Base-by-base conservation (phyloP, 2,888 invertebrate species). In the Caenorhabditis sp. region DNA sequence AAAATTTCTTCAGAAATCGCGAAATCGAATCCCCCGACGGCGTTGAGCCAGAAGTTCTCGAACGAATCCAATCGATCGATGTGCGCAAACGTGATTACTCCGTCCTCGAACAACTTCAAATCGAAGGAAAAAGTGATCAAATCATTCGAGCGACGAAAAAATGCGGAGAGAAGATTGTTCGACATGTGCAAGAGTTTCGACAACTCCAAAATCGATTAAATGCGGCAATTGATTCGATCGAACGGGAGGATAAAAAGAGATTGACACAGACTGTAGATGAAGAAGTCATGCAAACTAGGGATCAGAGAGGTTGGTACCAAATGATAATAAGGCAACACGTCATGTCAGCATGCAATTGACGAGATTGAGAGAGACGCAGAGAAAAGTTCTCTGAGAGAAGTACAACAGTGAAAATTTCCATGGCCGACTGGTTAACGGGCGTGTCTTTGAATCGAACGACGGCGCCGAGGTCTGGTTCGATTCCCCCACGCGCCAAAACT, bases 51-150 rank as follows among this genome's bases (percentile, higher is more conserved):
- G 77, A 72, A 36, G 75, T 84, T 49, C 76, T 85, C 58, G 59
- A 56, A 4, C 67, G 78, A 25, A 70, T 84, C 53, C 73, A 81
- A 36, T 68, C 64, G n/a, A 78, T 84, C 56, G 74, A 84, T 60
- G 76, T 78, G 49, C 67, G 73, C 36, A 78, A 78, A 36, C 59
- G 69, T 27, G 82, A 84, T 43, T 79, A 67, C 38, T 52, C 61
- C 10, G 76, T 77, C 17, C 63, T 85, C 2, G 85, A 85, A 58
- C 74, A 85, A 43, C 70, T 86, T 20, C 84, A 86, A 56, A 85
- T 83, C 31, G 85, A 87, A 49, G 86, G 82, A 49, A 83, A 82
- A 64, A 80, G 77, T 31, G 87, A 87, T 59, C 84, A 86, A 57
- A 84, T 86, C 49, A 83, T 82, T 81, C 73, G 76, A 52, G 77